phyloP scores from a whole-genome alignment of 2,113 vertebrate genomes.

The Spheniscus mendiculus region DNA sequence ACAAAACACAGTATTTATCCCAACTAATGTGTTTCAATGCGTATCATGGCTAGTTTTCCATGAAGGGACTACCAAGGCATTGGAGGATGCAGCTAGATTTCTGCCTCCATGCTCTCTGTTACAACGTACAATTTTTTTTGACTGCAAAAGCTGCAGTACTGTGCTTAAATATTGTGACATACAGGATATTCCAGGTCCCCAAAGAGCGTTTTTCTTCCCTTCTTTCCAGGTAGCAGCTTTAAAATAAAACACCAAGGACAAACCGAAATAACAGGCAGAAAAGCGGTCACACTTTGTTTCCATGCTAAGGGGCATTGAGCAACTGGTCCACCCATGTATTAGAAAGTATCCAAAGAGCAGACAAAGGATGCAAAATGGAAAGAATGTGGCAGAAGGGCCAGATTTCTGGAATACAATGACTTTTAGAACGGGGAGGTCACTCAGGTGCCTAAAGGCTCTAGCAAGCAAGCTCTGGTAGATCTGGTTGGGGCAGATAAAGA shows the following conservation, averaged over 20 bases:
- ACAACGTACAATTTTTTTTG: background rate
- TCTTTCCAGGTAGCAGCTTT: background rate
- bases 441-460: background rate
- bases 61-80: background rate
- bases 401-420: background rate
- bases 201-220: background rate
- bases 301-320: background rate
- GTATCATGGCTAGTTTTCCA: background rate
- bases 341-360: background rate
- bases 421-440: background rate
- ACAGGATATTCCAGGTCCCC: background rate
- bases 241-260: background rate
- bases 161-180: background rate
- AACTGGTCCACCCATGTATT: background rate
- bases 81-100: background rate
- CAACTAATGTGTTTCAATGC: background rate
- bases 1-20: background rate
- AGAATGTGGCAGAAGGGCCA: background rate
- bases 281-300: background rate
- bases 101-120: background rate
- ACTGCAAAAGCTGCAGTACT: background rate
- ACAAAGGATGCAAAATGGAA: background rate
- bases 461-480: background rate
- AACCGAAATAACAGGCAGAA: background rate
- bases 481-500: background rate